Conservation (phyloP, 2,888 invertebrate genomes). For the Pterostichus madidus region DNA sequence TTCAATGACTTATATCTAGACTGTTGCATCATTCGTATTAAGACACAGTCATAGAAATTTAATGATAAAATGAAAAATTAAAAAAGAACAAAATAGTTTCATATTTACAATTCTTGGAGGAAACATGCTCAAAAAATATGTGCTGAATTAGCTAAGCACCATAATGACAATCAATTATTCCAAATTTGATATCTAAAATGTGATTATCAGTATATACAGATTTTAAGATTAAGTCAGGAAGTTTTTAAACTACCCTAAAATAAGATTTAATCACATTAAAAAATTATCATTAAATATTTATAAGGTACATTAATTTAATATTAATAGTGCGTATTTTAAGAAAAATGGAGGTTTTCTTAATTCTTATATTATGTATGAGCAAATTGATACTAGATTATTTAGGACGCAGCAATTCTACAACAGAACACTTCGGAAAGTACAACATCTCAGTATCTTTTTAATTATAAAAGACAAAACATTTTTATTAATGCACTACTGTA, state of each 20-base stretch:
- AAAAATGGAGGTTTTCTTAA: slow-evolving; percentile 42
- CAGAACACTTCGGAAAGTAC: slow-evolving; percentile 17
- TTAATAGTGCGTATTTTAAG: slow-evolving; percentile 56
- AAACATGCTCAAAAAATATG: slow-evolving; percentile 58
- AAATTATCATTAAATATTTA: slow-evolving; percentile 62
- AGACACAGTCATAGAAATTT: slow-evolving; percentile 63
- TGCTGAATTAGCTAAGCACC: slow-evolving; percentile 65
- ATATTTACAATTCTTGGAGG: slow-evolving; percentile 56
- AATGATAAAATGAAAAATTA: slow-evolving; percentile 60
- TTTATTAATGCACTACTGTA: neutral
- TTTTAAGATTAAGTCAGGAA: slow-evolving; percentile 32
- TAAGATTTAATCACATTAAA: slow-evolving; percentile 41
- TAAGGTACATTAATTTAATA: slow-evolving; percentile 60
- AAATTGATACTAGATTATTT: slow-evolving; percentile 61
- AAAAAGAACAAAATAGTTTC: slow-evolving; percentile 36
- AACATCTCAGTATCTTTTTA: slow-evolving; percentile 14
- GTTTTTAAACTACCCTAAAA: slow-evolving; percentile 30
- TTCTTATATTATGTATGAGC: slow-evolving; percentile 57
- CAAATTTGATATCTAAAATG: slow-evolving; percentile 55
- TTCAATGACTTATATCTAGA: slow-evolving; percentile 65
- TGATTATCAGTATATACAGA: slow-evolving; percentile 56
- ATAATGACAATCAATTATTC: slow-evolving; percentile 59
- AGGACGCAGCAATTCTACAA: slow-evolving; percentile 41
- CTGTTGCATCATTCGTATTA: slow-evolving; percentile 59
- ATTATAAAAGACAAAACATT: neutral